Evolutionary conservation across 1,140 invertebrate genomes (phyloP).

Genomic region (Zelostemma sp.): DNA sequence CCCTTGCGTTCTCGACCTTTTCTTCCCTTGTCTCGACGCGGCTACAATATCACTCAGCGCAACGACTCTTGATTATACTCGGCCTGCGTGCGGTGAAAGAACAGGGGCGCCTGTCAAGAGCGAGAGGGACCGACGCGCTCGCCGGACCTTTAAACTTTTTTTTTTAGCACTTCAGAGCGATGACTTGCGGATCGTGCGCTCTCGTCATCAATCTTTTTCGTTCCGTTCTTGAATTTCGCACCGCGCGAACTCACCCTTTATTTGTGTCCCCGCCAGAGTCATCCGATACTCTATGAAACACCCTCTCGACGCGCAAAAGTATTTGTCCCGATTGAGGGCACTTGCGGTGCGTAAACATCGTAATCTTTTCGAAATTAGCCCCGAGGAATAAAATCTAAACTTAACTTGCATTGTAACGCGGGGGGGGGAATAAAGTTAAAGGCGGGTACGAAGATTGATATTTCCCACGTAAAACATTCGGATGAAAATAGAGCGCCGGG

Average conservation of each 20-base stretch:
- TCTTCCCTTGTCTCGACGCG: slow-evolving; percentile 18
- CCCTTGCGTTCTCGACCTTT: background rate
- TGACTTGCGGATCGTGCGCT: slow-evolving; percentile 48
- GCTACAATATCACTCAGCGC: slow-evolving; percentile 44
- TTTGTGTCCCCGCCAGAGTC: background rate
- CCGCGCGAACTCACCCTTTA: slow-evolving; percentile 3
- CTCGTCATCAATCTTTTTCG: slow-evolving; percentile 60
- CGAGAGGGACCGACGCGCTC: slow-evolving; percentile 8
- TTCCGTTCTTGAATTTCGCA: slow-evolving; percentile 12
- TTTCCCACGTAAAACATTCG: background rate
- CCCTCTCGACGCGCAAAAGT: background rate
- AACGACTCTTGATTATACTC: slow-evolving; percentile 43
- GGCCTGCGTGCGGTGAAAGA: slow-evolving; percentile 27
- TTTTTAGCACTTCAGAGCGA: slow-evolving; percentile 41
- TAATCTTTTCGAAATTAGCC: no score
- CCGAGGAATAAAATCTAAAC: background rate
- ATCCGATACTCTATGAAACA: background rate
- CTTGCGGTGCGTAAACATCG: no score
- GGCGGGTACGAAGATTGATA: background rate
- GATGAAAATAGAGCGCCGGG: background rate
- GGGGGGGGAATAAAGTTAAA: background rate
- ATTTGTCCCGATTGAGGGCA: background rate
- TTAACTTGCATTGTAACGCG: background rate
- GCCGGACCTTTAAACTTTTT: slow-evolving; percentile 50
- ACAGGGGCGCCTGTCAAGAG: slow-evolving; percentile 43